A percentile compares a stretch with the other conserved stretches of the same genome.
Evolutionary conservation across 2,797 vertebrate species (phyloP).

Genomic region (Dallia pectoralis): DNA sequence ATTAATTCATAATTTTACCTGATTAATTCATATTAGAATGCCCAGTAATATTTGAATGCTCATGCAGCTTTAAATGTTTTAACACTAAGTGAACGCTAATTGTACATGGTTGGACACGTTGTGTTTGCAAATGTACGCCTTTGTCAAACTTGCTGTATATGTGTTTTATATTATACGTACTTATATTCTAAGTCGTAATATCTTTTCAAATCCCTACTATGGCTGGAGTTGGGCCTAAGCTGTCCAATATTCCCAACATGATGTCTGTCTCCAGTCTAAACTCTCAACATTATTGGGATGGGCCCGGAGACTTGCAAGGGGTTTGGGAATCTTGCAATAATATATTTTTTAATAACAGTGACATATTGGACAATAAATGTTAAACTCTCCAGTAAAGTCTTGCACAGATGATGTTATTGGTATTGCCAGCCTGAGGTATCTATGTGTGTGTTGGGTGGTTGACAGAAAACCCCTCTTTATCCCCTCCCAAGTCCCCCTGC

Average conservation of each 20-base stretch:
- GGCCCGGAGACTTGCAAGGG: slow-evolving; percentile 41
- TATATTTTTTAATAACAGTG: slow-evolving; percentile 45
- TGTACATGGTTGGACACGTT: neutral
- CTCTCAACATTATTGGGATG: slow-evolving; percentile 46
- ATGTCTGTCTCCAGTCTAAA: slow-evolving; percentile 20
- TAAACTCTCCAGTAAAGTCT: slow-evolving; percentile 61
- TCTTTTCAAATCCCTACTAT: neutral
- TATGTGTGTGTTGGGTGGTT: slow-evolving; percentile 66
- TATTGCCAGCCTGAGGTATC: slow-evolving; percentile 64
- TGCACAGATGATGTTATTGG: slow-evolving; percentile 68
- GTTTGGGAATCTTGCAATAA: slow-evolving; percentile 47
- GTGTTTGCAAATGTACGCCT: neutral
- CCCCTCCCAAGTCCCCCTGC: slow-evolving; percentile 38
- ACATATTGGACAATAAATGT: slow-evolving; percentile 68
- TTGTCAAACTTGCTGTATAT: neutral
- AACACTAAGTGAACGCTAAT: neutral
- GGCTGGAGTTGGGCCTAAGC: neutral
- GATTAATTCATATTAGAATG: too few species aligned
- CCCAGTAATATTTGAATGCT: neutral
- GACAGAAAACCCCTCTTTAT: slow-evolving; percentile 46
- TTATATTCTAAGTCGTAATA: neutral
- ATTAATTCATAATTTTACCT: neutral
- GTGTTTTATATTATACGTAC: neutral
- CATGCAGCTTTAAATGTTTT: neutral
- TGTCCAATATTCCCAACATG: neutral